phyloP scores from a whole-genome alignment of 2,797 vertebrate genomes.

The Microchirus variegatus region DNA sequence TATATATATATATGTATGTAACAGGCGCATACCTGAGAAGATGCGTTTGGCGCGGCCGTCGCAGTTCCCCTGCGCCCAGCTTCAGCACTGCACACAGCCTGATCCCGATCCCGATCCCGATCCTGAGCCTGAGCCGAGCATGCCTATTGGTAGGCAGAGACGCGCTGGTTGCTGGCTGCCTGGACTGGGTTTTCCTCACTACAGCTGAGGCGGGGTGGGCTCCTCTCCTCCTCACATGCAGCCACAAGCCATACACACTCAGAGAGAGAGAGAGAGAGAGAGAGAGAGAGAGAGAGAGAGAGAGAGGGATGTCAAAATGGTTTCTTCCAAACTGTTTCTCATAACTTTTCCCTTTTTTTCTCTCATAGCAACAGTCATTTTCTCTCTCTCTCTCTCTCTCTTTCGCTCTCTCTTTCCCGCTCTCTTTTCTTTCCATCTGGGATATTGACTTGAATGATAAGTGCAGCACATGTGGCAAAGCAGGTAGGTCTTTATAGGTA shows the following conservation, averaged over 20 bases:
- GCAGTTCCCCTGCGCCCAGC: constrained; percentile 82
- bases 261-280: too few species aligned
- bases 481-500: background rate
- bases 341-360: constrained; percentile 63
- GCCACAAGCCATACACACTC: constrained; percentile 11
- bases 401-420: background rate
- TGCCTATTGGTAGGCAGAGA: constrained; percentile 80
- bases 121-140: constrained; percentile 73
- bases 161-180: constrained; percentile 81
- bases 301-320: constrained; percentile 75
- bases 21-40: constrained; percentile 79
- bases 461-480: constrained; percentile 13
- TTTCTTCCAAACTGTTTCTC: constrained; percentile 78
- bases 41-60: constrained; percentile 79
- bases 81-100: constrained; percentile 65
- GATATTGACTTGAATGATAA: constrained; percentile 52
- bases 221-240: constrained; percentile 59
- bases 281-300: too few species aligned
- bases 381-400: constrained; percentile 2
- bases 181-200: constrained; percentile 78
- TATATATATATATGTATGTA: constrained; percentile 1
- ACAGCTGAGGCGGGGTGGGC: constrained; percentile 73
- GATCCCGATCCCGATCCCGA: too few species aligned
- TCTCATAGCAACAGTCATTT: constrained; percentile 71
- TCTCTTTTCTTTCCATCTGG: constrained; percentile 10